Evolutionary conservation across 2,797 vertebrate genomes (phyloP).

Genomic region (Semotilus atromaculatus): DNA sequence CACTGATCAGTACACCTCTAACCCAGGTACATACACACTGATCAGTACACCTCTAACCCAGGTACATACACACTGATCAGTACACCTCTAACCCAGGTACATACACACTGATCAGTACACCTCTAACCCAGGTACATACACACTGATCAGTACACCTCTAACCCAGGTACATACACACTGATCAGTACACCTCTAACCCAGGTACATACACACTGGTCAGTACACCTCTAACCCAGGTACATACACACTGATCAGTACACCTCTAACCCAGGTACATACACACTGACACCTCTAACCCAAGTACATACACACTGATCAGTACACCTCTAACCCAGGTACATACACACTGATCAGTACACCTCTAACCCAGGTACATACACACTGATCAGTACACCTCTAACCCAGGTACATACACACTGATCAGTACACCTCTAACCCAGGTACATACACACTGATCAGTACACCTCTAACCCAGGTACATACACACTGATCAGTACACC

Average conservation of each 20-base stretch:
- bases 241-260: conserved; percentile 51
- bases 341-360: conserved; percentile 52
- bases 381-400: conserved; percentile 78
- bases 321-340: conserved; percentile 94
- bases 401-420: conserved; percentile 79
- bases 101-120: conserved; percentile 51
- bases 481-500: conserved; percentile 52
- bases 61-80: conserved; percentile 71
- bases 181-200: conserved; percentile 87
- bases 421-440: conserved; percentile 90
- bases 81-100: conserved; percentile 97
- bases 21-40: conserved; percentile 82
- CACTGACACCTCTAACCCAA: conserved; percentile 87
- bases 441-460: conserved; percentile 71
- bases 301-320: conserved; percentile 71
- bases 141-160: conserved; percentile 71
- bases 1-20: conserved; percentile 71
- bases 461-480: conserved; percentile 94
- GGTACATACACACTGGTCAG: conserved; percentile 71
- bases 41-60: conserved; percentile 87
- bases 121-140: conserved; percentile 89
- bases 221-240: conserved; percentile 97
- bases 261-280: conserved; percentile 89
- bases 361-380: conserved; percentile 88
- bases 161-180: conserved; percentile 82